Evolutionary conservation across 2,888 invertebrate species (phyloP).

Genomic region (Volucella zonaria): DNA sequence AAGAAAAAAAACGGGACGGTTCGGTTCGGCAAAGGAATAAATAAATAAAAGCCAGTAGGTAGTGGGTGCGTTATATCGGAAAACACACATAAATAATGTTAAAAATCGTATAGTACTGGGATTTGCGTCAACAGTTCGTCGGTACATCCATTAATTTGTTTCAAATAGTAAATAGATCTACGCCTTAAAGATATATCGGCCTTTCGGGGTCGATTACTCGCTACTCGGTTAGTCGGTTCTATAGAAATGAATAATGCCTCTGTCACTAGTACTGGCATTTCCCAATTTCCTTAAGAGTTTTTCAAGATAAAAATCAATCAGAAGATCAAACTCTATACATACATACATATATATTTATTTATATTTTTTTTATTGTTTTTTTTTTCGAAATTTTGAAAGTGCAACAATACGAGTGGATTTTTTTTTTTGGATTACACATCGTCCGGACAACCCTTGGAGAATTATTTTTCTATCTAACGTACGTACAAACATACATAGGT

Average conservation of each 20-base stretch:
- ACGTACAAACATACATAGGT: conserved; percentile 48
- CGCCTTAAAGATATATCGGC: conserved; percentile 43
- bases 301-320: not conserved
- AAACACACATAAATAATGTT: conserved; percentile 64
- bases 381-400: too few relatives aligned
- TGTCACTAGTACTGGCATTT: not conserved
- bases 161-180: conserved; percentile 43
- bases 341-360: not conserved
- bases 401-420: conserved; percentile 38
- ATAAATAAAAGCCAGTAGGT: conserved; percentile 34
- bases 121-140: conserved; percentile 49
- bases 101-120: conserved; percentile 46
- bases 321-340: conserved; percentile 22
- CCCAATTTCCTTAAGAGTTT: conserved; percentile 34
- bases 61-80: conserved; percentile 43
- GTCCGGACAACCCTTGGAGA: conserved; percentile 20
- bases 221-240: conserved; percentile 41
- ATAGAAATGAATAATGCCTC: conserved; percentile 46
- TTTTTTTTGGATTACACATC: conserved; percentile 66
- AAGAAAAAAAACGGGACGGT: conserved; percentile 25
- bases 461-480: conserved; percentile 38
- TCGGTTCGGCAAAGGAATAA: conserved; percentile 35
- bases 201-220: conserved; percentile 37
- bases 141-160: conserved; percentile 47
- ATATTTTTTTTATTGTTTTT: too few relatives aligned